Conservation (phyloP, 2,113 vertebrate genomes). For the Callithrix jacchus region DNA sequence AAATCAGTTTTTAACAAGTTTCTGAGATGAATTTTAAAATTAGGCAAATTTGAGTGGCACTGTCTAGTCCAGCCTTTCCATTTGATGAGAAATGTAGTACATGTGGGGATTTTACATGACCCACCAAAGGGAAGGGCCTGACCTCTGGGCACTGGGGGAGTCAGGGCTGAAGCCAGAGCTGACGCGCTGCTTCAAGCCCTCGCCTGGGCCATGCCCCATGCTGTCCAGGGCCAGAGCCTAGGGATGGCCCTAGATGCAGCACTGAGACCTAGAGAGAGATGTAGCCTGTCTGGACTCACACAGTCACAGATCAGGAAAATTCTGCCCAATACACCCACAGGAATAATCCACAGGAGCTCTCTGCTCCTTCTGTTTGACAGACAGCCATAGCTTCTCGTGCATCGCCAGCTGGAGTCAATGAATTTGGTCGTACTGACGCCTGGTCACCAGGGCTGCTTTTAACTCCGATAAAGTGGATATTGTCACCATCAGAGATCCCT, state of each 20-base stretch:
- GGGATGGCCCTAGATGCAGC: neutral
- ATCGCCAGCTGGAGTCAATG: no score
- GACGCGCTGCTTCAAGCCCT: accelerated
- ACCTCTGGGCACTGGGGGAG: neutral
- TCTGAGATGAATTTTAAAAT: neutral
- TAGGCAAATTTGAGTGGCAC: neutral
- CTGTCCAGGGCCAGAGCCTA: no score
- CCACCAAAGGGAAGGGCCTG: neutral
- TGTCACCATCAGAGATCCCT: no score
- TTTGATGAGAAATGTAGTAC: neutral
- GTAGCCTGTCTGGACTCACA: no score
- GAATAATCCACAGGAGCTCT: no score
- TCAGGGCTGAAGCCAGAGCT: neutral
- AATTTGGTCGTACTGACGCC: no score
- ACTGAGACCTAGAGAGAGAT: neutral
- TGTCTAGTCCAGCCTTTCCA: neutral
- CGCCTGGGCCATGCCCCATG: neutral
- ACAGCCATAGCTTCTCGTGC: no score
- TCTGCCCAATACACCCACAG: neutral
- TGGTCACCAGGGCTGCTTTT: no score
- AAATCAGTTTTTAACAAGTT: neutral
- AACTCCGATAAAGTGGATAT: no score
- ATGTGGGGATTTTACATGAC: neutral
- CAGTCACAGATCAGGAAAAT: neutral
- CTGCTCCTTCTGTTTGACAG: no score